Base-by-base conservation (phyloP, 2,888 invertebrate genomes). In the Pristionchus arcanus region DNA sequence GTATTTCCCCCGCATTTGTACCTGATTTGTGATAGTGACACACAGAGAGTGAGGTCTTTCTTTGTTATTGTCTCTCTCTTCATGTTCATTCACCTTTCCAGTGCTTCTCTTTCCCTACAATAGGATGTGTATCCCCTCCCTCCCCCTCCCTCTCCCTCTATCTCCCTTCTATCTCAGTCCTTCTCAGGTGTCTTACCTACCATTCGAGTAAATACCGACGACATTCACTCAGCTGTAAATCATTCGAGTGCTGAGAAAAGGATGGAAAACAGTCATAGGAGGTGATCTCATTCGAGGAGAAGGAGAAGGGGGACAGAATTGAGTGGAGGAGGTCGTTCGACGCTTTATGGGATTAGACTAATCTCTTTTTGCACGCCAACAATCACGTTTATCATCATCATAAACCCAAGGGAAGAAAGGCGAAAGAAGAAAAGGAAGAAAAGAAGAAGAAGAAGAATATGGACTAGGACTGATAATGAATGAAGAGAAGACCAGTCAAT, bases 341-440 rank as follows among this genome's bases (percentile, higher is more conserved):
- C 16, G 25, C 63, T 63, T 59, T 71, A 71, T 71, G 68, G 63
- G 68, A 71, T 71, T 71, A 71, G 68, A 59, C 31, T 71, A 71
- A 31, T 71, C 68, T 71, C 13, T 49, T 49, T 49, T 71, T 71
- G 28, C 28, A 71, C 34, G 31, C 34, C 13, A 16, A 71, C 68
- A 34, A 71, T 77, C 77, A 77, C 77, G 37, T 77, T 77, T 77
- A 77, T 77, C 77, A 77, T 77, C 77, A 77, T 77, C n/a, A 42
- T 71, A 71, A 77, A 37, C 77, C 77, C 77, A 42, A 25, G 34
- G 21, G 71, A 19, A 74, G 42, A 77, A 77, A 11, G 42, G 77
- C 19, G 77, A 77, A 31, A 71, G 68, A 31, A 3, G 77, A 77
- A 25, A 77, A 71, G 28, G 5, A 71, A 4, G 31, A 71, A n/a